These are phyloP conservation scores for Phylloscopus trochilus DNA, from an alignment of 2,113 vertebrate genomes.

Conservation along the genomic window DNA sequence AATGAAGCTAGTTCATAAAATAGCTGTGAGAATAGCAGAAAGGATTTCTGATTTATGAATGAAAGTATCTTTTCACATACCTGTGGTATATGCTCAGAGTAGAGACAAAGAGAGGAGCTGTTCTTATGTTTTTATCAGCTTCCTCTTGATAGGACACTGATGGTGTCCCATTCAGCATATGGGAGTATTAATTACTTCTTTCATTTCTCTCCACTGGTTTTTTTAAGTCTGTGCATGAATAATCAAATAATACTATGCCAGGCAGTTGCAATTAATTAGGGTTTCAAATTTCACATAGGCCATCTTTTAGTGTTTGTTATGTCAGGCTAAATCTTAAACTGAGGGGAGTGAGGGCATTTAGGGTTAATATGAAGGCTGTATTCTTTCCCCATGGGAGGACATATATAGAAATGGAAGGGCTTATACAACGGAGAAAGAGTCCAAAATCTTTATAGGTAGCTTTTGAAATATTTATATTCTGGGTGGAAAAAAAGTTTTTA, in stretches of 20 bases:
- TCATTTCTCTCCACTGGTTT: neutral
- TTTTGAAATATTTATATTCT: slow-evolving; percentile 11
- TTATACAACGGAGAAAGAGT: neutral
- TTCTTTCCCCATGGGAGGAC: neutral
- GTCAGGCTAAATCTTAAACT: neutral
- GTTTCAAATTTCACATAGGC: neutral
- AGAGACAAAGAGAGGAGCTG: neutral
- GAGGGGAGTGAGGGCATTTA: neutral
- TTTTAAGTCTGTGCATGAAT: neutral
- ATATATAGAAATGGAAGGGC: neutral
- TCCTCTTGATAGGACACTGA: neutral
- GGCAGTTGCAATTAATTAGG: neutral
- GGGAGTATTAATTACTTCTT: neutral
- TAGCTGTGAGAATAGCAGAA: neutral
- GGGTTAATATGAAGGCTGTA: neutral
- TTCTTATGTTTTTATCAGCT: neutral
- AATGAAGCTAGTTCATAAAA: neutral
- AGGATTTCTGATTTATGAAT: neutral
- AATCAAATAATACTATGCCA: neutral
- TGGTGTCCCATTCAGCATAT: neutral
- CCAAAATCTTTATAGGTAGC: neutral
- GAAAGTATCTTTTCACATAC: neutral
- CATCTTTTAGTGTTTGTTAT: neutral
- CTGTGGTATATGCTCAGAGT: neutral
- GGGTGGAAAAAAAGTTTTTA: neutral